Conservation (phyloP, 2,113 vertebrate genomes). For the Tichodroma muraria region DNA sequence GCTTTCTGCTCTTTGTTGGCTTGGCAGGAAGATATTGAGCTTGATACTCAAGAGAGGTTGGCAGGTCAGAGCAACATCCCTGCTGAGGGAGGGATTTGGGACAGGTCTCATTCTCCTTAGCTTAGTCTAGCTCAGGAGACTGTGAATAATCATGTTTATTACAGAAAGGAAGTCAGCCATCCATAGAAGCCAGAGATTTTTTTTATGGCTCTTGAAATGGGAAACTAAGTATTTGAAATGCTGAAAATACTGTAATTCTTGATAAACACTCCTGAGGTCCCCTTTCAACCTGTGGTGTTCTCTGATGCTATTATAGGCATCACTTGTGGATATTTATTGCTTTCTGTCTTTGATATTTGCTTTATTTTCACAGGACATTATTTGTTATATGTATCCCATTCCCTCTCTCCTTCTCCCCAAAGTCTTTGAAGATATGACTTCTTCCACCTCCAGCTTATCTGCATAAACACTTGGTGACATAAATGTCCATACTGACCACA, state of each 20-base stretch:
- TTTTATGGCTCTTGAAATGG: not conserved
- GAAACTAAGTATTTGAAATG: not conserved
- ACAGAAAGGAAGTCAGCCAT: not conserved
- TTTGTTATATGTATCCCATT: not conserved
- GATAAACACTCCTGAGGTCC: not conserved
- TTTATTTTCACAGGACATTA: not conserved
- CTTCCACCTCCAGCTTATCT: not conserved
- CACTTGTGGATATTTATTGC: not conserved
- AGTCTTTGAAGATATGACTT: not conserved
- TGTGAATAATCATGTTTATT: constrained; percentile 18
- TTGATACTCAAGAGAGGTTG: not conserved
- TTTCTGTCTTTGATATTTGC: not conserved
- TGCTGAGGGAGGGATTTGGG: not conserved
- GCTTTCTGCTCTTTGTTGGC: not conserved
- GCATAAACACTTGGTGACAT: not conserved
- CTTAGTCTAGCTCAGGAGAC: not conserved
- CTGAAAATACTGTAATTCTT: not conserved
- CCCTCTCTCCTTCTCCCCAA: not conserved
- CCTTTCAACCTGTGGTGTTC: not conserved
- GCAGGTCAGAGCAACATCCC: not conserved
- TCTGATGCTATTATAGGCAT: not conserved
- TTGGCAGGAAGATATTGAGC: not conserved
- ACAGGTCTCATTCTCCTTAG: not conserved
- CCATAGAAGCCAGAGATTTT: not conserved
- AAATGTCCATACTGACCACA: not conserved